phyloP scores from a whole-genome alignment of 2,113 vertebrate genomes.

The chimpanzee (Pan troglodytes) region DNA sequence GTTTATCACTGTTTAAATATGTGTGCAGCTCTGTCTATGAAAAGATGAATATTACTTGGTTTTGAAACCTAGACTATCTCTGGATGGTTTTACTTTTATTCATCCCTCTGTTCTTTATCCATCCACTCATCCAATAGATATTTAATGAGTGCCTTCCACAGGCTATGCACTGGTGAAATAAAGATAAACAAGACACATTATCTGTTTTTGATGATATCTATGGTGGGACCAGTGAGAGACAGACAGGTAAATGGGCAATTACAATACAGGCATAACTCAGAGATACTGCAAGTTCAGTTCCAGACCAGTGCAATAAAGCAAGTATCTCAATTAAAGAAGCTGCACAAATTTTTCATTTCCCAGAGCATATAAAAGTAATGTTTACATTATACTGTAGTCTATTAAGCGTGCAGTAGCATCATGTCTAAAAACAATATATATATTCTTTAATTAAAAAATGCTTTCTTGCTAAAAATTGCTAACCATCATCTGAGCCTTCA shows the following conservation, averaged over 20 bases:
- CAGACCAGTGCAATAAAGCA: background rate
- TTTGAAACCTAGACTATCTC: background rate
- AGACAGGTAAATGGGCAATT: background rate
- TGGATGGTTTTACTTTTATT: slow-evolving; percentile 18
- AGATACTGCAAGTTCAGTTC: background rate
- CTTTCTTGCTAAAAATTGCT: background rate
- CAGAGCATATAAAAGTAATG: background rate
- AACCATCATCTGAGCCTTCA: background rate
- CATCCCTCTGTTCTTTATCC: background rate
- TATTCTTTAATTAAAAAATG: background rate
- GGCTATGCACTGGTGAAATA: background rate
- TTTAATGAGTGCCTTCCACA: background rate
- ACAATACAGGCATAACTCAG: background rate
- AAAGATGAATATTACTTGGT: background rate
- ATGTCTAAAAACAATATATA: background rate
- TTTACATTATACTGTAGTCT: background rate
- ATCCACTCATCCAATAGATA: background rate
- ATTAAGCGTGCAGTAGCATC: background rate
- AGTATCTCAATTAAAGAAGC: background rate
- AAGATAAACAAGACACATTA: background rate
- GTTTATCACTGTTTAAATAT: slow-evolving; percentile 27
- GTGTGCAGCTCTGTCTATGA: background rate
- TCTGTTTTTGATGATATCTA: background rate
- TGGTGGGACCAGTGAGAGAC: background rate
- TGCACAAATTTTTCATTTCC: background rate